Base-by-base conservation (phyloP, 2,113 vertebrate species). In the Tonatia bakeri region DNA sequence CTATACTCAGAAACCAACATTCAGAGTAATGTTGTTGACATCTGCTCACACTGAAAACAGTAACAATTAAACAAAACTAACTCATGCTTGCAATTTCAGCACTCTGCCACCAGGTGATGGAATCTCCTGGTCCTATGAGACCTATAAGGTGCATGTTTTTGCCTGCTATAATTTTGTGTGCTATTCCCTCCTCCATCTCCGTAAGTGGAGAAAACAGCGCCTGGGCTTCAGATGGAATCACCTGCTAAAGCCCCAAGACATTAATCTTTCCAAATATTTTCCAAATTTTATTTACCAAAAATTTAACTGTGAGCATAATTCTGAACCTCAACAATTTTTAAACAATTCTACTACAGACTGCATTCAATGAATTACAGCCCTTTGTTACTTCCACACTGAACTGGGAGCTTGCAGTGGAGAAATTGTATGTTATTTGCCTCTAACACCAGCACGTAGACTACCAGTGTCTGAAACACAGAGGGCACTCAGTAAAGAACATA, bases 181-280 rank as follows among this genome's bases (percentile, higher is more conserved):
- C 7, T 64, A 47, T 20, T 65, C 24, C 36, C n/a, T 70, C 45
- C 6, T 43, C 17, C 36, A 56, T 64, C 40, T 64, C 47, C 38
- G 22, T 17, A 88, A 75, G 16, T 69, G 24, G 56, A 94, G 73
- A 0, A 85, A 43, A 90, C 65, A 81, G 52, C 85, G 31, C 20
- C 64, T 70, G 43, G 82, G 92, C 40, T 82, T 95, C 54, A 47
- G 19, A 56, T 64, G 52, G 59, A 73, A 85, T 52, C 69, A 28
- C 80, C 72, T 86, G 38, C 26, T 82, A 89, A 88, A 83, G 26
- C 38, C 16, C 13, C n/a, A 52, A 93, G 10, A 56, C 43, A 69
- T 47, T 72, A 79, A 70, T 76, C 17, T 96, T 95, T 91, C 54
- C 56, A 96, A 76, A 91, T 86, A 91, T n/a, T 92, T 94, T 92